A percentile compares a stretch with the other conserved stretches of the same genome.
These are phyloP conservation scores for Gavialis gangeticus DNA, from an alignment of 2,113 vertebrate species.

Conservation along the genomic window DNA sequence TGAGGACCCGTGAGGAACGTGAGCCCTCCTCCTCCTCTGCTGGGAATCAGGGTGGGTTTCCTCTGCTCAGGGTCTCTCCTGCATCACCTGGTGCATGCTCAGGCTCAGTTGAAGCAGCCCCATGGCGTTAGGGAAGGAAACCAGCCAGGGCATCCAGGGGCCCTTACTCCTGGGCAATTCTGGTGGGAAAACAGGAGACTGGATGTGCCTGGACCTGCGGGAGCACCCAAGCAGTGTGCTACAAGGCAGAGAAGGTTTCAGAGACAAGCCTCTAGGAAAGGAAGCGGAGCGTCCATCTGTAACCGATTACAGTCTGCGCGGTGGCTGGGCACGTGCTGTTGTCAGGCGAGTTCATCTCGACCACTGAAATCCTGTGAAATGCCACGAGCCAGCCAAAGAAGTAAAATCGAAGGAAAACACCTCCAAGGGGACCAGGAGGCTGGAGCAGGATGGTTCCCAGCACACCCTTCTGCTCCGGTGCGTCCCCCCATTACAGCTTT, in stretches of 20 bases:
- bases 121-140: conserved; percentile 58
- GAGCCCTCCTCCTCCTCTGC: background rate
- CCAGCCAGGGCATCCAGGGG: background rate
- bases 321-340: conserved; percentile 37
- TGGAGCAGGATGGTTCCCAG: background rate
- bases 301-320: conserved; percentile 2
- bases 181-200: conserved; percentile 1
- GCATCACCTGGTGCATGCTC: background rate
- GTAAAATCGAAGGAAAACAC: conserved; percentile 4
- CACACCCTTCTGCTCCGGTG: background rate
- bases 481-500: no score
- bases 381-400: conserved; percentile 32
- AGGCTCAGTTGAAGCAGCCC: background rate
- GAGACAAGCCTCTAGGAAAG: conserved; percentile 12
- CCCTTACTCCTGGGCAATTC: conserved; percentile 5
- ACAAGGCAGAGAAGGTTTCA: conserved; percentile 23
- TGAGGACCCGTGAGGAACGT: background rate
- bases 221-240: conserved; percentile 19
- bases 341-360: conserved; percentile 37
- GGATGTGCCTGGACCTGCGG: background rate
- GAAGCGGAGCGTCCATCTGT: conserved; percentile 31
- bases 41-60: conserved; percentile 10
- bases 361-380: conserved; percentile 27
- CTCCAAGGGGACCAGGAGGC: background rate
- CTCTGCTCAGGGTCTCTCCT: background rate